These are phyloP conservation scores for Nemotelus pantherinus DNA, from an alignment of 2,888 invertebrate species.

Conservation along the genomic window DNA sequence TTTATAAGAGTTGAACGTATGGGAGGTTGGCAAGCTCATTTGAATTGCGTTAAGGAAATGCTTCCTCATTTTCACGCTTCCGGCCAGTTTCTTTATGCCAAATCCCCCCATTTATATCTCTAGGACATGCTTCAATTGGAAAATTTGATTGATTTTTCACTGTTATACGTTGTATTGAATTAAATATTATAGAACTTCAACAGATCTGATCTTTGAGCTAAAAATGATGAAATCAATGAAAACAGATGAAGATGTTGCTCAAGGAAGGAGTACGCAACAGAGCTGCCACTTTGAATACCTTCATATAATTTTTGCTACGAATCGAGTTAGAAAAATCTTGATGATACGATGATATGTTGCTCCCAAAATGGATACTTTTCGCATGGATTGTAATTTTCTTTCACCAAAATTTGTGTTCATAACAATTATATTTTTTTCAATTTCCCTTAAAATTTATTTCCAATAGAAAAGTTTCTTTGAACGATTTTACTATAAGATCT, in stretches of 20 bases:
- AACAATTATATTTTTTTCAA: no score
- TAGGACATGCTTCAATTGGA: constrained; percentile 55
- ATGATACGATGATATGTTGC: no score
- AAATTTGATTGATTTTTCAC: constrained; percentile 57
- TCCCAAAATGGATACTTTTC: no score
- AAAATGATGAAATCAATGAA: constrained; percentile 57
- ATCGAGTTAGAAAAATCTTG: no score
- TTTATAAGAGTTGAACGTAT: constrained; percentile 60
- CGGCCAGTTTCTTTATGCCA: constrained; percentile 58
- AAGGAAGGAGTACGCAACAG: constrained; percentile 48
- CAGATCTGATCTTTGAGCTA: constrained; percentile 57
- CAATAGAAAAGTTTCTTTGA: no score
- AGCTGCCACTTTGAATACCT: no score
- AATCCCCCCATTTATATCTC: constrained; percentile 54
- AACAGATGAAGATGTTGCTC: constrained; percentile 61
- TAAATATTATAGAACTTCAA: constrained; percentile 58
- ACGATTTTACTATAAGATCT: no score
- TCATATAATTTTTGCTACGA: no score
- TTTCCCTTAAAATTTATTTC: no score
- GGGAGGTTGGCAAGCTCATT: constrained; percentile 60
- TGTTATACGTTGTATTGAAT: constrained; percentile 59
- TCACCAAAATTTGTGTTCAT: no score
- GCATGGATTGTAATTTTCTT: no score
- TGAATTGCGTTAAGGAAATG: constrained; percentile 59
- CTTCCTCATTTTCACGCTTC: constrained; percentile 59